Base-by-base conservation (phyloP, 2,113 vertebrate species). In the Nothobranchius furzeri region DNA sequence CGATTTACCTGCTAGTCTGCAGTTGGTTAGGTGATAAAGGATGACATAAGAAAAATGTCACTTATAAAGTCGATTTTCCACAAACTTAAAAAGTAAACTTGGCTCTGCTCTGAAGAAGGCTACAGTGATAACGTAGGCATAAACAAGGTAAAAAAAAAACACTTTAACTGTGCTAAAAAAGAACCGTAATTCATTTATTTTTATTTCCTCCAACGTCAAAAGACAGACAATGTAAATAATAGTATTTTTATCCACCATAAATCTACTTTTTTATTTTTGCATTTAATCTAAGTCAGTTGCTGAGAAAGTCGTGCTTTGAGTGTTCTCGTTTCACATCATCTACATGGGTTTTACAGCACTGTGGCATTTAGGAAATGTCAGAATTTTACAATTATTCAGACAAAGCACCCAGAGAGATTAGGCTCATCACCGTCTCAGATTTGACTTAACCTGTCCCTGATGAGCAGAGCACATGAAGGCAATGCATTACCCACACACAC, bases 341-440 rank as follows among this genome's bases (percentile, higher is more conserved):
- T 20, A 20, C 48, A 20, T 50, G n/a, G 48, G 8, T 50, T 20
- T 7, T 9, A n/a, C 48, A 50, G n/a, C n/a, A 50, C 13, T 9
- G n/a, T 20, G n/a, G 8, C 48, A 50, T 17, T 50, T 50, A 10
- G n/a, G 10, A 50, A 15, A 50, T 50, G 48, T 50, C 48, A 50
- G n/a, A 9, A 2, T 50, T 20, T 20, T 50, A 50, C 48, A 7
- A 49, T n/a, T 50, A 50, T 9, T 58, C 25, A 4, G 25, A 25
- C 50, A 36, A 57, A 68, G 40, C 37, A 2, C 42, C 30, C 36
- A 30, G 6, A 70, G 53, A 60, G 64, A 40, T 64, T 73, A 69
- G n/a, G 3, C 64, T 49, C 54, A 53, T 51, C 4, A 25, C 25
- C 25, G 12, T 55, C 43, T 60, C 0, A 57, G 55, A 17, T 45